Conservation (phyloP, 2,113 vertebrate genomes). For the Herpetotheres cachinnans region DNA sequence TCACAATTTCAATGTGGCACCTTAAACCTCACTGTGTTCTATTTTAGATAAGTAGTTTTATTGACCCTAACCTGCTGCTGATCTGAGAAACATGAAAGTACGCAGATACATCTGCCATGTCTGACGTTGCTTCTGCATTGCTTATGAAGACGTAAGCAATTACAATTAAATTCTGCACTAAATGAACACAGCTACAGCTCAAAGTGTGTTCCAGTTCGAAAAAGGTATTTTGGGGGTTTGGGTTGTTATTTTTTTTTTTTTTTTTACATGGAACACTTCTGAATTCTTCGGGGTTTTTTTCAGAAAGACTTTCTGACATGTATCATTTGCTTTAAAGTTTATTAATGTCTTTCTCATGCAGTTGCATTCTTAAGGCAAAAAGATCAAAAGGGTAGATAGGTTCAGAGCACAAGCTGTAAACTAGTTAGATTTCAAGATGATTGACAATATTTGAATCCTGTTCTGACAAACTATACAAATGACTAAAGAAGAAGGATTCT, state of each 20-base stretch:
- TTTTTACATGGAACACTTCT: neutral
- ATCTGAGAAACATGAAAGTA: neutral
- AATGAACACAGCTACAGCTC: neutral
- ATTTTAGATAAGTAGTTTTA: neutral
- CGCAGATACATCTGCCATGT: neutral
- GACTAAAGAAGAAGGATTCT: neutral
- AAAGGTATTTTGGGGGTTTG: neutral
- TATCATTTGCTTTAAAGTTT: neutral
- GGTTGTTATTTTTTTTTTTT: neutral
- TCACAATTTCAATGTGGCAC: accelerated
- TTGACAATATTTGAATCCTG: constrained; percentile 22
- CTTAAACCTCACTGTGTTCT: neutral
- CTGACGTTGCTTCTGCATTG: neutral
- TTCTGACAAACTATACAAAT: constrained; percentile 33
- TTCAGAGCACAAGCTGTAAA: constrained; percentile 11
- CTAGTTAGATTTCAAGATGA: constrained; percentile 1
- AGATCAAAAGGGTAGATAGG: constrained; percentile 36
- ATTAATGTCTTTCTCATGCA: constrained; percentile 8
- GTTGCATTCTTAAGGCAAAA: constrained; percentile 32
- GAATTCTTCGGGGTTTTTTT: neutral
- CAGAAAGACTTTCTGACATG: neutral
- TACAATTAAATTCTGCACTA: neutral
- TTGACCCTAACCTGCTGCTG: neutral
- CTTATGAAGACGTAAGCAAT: neutral
- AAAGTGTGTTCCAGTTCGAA: neutral